Evolutionary conservation across 1,140 invertebrate genomes (phyloP).

Genomic region (Linepithema humile): DNA sequence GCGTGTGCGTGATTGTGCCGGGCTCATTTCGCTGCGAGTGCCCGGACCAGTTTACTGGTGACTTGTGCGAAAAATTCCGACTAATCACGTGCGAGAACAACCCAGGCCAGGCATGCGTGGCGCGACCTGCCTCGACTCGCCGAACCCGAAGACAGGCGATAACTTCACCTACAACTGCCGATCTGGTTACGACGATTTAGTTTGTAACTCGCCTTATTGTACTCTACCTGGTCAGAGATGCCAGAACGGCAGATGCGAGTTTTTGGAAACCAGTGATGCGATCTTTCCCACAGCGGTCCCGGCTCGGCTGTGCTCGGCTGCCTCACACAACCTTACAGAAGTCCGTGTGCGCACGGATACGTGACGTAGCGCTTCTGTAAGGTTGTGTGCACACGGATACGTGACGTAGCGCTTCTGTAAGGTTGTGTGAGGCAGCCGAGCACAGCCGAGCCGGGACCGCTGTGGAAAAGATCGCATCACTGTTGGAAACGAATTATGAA

Average conservation of each 20-base stretch:
- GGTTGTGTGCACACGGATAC: too few species aligned
- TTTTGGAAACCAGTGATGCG: too few species aligned
- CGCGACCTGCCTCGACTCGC: slow-evolving; percentile 88
- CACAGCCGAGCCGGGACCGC: too few species aligned
- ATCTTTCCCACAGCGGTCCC: too few species aligned
- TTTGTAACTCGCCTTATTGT: slow-evolving; percentile 90
- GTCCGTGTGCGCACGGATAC: too few species aligned
- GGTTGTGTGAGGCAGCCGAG: too few species aligned
- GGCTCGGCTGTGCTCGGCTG: too few species aligned
- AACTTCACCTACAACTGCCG: slow-evolving; percentile 93
- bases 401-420: too few species aligned
- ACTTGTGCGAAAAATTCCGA: slow-evolving; percentile 88
- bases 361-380: too few species aligned
- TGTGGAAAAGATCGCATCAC: too few species aligned
- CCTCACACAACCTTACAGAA: too few species aligned
- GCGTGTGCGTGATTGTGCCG: slow-evolving; percentile 90
- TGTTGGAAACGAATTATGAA: slow-evolving; percentile 70
- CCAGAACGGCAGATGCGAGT: slow-evolving; percentile 84
- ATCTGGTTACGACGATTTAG: slow-evolving; percentile 88
- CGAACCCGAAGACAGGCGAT: slow-evolving; percentile 88
- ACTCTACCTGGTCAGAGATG: slow-evolving; percentile 86
- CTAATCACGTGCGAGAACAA: slow-evolving; percentile 90
- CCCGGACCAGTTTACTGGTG: slow-evolving; percentile 90
- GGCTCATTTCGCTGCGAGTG: slow-evolving; percentile 91
- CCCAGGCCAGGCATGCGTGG: slow-evolving; percentile 92